Conservation (phyloP, 2,113 vertebrate species). For the Chitala chitala region DNA sequence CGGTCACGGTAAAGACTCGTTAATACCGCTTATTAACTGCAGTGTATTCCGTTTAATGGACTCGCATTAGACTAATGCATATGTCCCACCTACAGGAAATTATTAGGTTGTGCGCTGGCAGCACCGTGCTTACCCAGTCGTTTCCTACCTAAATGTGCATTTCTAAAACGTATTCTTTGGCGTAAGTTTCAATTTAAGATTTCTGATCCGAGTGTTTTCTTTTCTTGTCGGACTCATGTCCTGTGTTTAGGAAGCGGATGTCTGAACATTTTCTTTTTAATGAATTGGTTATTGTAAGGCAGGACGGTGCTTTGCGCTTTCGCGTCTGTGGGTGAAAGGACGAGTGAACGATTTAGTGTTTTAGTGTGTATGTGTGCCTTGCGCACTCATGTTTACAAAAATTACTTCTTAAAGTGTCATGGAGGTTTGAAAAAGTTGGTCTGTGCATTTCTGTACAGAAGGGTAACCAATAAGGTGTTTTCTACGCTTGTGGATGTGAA, state of each 20-base stretch:
- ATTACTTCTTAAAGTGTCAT: slow-evolving; percentile 44
- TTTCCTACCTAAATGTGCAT: slow-evolving; percentile 26
- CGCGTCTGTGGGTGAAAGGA: slow-evolving; percentile 10
- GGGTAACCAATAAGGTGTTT: too few relatives aligned
- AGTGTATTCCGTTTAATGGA: too few relatives aligned
- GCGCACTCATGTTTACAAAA: slow-evolving; percentile 53
- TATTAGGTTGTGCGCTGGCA: not conserved
- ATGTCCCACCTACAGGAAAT: too few relatives aligned
- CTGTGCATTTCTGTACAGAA: not conserved
- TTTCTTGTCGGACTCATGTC: slow-evolving; percentile 42
- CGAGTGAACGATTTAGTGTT: slow-evolving; percentile 59
- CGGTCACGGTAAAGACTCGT: too few relatives aligned
- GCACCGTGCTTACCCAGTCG: not conserved
- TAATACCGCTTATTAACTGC: too few relatives aligned
- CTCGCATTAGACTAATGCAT: too few relatives aligned
- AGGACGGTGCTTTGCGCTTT: slow-evolving; percentile 3
- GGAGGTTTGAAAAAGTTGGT: slow-evolving; percentile 5
- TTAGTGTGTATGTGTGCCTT: slow-evolving; percentile 47
- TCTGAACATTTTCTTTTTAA: slow-evolving; percentile 49
- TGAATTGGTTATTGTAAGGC: slow-evolving; percentile 60
- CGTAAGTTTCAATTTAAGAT: slow-evolving; percentile 46
- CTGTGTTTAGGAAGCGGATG: slow-evolving; percentile 55
- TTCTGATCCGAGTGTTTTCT: slow-evolving; percentile 42
- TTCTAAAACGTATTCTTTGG: slow-evolving; percentile 45
- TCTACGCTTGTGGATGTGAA: too few relatives aligned